phyloP scores from a whole-genome alignment of 2,113 vertebrate species.

The Lethenteron reissneri region DNA sequence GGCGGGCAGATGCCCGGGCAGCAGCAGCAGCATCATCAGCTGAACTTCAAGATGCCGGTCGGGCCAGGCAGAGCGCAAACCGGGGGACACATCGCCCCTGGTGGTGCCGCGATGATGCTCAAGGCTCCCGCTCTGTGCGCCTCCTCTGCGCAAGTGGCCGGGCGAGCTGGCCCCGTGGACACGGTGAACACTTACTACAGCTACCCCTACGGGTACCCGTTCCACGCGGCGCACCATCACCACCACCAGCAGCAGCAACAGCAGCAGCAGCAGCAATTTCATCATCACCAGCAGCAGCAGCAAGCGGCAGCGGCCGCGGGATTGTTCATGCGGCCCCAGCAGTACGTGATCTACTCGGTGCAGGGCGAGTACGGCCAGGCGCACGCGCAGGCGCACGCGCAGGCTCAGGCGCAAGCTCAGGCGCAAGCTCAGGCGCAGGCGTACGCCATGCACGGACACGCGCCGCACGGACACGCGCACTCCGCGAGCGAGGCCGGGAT shows the following conservation, averaged over 20 bases:
- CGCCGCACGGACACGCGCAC: too few species aligned
- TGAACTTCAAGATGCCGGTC: neutral
- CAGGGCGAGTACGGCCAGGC: neutral
- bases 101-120: neutral
- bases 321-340: conserved; percentile 5
- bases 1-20: neutral
- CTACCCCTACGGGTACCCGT: conserved; percentile 5
- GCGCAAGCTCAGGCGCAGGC: too few species aligned
- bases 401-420: too few species aligned
- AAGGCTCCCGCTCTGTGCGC: conserved; percentile 1
- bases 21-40: too few species aligned
- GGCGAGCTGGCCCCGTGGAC: neutral
- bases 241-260: neutral
- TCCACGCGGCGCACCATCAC: neutral
- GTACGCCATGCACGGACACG: too few species aligned
- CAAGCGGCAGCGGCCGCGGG: neutral
- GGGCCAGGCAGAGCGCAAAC: neutral
- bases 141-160: neutral
- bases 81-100: neutral
- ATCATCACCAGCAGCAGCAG: too few species aligned
- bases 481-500: too few species aligned
- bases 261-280: too few species aligned
- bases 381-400: too few species aligned
- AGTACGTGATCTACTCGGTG: conserved; percentile 4
- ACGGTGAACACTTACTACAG: conserved; percentile 5